Evolutionary conservation across 30 jellyfish, hydroid and myxozoan species (phyloP).

Genomic region (Hydractinia symbiolongicarpus): DNA sequence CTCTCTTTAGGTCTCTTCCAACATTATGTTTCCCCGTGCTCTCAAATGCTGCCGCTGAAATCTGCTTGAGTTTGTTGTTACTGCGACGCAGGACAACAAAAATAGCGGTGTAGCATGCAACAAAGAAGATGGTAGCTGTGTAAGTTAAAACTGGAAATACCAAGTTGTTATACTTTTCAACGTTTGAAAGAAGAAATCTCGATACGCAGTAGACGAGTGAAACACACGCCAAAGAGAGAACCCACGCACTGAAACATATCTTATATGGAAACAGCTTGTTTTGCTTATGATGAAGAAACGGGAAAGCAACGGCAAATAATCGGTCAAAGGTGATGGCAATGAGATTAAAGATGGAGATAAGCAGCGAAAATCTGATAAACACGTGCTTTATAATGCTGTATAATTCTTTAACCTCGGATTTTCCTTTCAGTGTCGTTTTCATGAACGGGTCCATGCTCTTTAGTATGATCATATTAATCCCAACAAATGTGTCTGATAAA

Average conservation of each 20-base stretch:
- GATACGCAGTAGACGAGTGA: slow-evolving; percentile 2
- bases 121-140: background rate
- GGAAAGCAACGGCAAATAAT: background rate
- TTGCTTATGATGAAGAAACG: background rate
- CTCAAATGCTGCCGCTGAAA: too few relatives aligned
- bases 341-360: slow-evolving; percentile 12
- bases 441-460: slow-evolving; percentile 21
- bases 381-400: slow-evolving; percentile 10
- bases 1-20: too few relatives aligned
- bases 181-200: background rate
- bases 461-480: background rate
- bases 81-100: background rate
- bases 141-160: slow-evolving; percentile 1
- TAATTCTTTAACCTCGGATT: slow-evolving; percentile 1
- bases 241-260: background rate
- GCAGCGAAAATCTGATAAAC: slow-evolving; percentile 8
- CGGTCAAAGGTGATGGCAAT: slow-evolving; percentile 16
- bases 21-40: too few relatives aligned
- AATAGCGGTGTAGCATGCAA: background rate
- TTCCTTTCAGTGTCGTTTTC: slow-evolving; percentile 13
- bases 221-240: slow-evolving; percentile 9
- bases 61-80: background rate
- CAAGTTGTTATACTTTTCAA: background rate
- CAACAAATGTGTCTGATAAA: slow-evolving; percentile 2
- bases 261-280: background rate